Percentiles rank a stretch among this genome's conserved stretches.
Evolutionary conservation across 2,888 invertebrate species (phyloP).

Genomic region (Zeuzera pyrina): DNA sequence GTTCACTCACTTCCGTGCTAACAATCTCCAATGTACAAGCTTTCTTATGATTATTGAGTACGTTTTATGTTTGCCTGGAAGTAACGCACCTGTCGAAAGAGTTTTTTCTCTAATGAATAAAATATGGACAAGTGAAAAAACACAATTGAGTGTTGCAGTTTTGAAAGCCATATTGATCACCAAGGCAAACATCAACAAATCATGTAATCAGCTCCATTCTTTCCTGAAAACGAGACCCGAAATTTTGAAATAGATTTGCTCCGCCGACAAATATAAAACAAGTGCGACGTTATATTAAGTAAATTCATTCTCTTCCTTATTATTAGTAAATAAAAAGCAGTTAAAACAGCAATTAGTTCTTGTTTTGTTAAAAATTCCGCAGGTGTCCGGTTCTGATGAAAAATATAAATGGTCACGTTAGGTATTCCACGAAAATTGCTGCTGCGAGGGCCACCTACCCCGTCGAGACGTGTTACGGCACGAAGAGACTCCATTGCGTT

Average conservation of each 20-base stretch:
- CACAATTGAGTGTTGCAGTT: background rate
- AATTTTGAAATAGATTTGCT: background rate
- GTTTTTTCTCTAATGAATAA: background rate
- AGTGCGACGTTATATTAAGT: too few species aligned
- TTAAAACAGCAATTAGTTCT: too few species aligned
- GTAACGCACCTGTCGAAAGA: background rate
- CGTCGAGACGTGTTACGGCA: too few species aligned
- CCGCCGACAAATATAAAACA: too few species aligned
- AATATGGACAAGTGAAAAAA: background rate
- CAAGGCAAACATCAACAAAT: background rate
- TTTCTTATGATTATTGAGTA: background rate
- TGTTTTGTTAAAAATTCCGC: too few species aligned
- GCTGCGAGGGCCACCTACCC: too few species aligned
- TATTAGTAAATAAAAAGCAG: too few species aligned
- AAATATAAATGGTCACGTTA: too few species aligned
- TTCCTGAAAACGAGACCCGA: background rate
- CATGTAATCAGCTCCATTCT: background rate
- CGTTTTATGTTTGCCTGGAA: background rate
- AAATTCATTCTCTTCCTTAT: too few species aligned
- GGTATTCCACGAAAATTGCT: too few species aligned
- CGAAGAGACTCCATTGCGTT: too few species aligned
- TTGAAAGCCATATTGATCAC: background rate
- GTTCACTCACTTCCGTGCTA: conserved; percentile 2
- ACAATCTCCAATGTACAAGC: background rate
- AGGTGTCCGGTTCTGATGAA: too few species aligned